Evolutionary conservation across 2,888 invertebrate species (phyloP), one percentile per base, ranked within the genome.

Genomic region (Oegoconia quadripuncta): DNA sequence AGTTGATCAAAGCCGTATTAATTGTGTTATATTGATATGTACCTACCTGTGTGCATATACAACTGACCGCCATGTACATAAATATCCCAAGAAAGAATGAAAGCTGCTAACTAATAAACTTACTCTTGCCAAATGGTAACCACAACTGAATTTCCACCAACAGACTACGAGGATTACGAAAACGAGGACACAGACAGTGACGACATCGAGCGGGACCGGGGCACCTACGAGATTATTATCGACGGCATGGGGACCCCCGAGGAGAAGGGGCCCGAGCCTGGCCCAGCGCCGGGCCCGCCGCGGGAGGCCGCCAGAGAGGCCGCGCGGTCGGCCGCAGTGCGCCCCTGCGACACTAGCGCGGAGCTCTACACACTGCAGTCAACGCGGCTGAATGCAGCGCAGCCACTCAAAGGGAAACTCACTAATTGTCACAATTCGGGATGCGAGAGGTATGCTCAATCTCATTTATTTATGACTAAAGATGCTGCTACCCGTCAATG

Each of bases 361-460:
- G 95, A 96, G 71, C 90, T 97, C 20, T 97, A 95, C 75, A 92
- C 94, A 42, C 75, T 96, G 25, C 95, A 96, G 74, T 94, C 95
- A 0, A 92, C 94, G 16, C 88, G 94, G 49, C 89, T 96, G 26
- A 95, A 93, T 60, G 93, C 93, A 57, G 94, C 93, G 50, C 95
- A 95, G 78, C 96, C 95, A 17, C 87, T 95, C 2, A 96, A 96
- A 82, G 96, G 95, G 38, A 96, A 95, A 77, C 88, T 95, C 29
- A 96, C 95, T 25, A 96, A 95, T 72, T 96, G 95, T 68, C 96
- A 95, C 64, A 91, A 92, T 39, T 95, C 94, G 27, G 95, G 95
- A 45, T 96, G 96, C 68, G 95, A 96, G 74, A 93, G 94, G 94
- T 93, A 66, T 46, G 39, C n/a, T n/a, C n/a, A n/a, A n/a, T n/a